Conservation (phyloP, 2,113 vertebrate species). For the Crotalus viridis region DNA sequence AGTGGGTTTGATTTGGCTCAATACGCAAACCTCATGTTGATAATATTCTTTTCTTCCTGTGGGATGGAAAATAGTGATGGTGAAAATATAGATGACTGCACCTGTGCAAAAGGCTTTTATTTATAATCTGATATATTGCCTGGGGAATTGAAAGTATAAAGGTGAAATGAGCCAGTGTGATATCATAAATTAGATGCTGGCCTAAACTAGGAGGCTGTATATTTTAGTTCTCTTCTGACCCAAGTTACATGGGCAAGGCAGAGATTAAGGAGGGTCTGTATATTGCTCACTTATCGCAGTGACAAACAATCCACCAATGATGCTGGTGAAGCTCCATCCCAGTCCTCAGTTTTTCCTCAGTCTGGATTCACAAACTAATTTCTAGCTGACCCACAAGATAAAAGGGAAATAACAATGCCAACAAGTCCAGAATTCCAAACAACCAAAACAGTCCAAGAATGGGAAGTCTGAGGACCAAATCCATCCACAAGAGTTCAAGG, state of each 20-base stretch:
- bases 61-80: neutral
- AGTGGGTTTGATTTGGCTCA: constrained; percentile 23
- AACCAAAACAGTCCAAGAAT: too few relatives aligned
- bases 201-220: neutral
- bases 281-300: neutral
- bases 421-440: too few relatives aligned
- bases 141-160: neutral
- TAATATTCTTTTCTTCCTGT: constrained; percentile 28
- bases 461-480: too few relatives aligned
- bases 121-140: neutral
- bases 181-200: neutral
- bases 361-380: neutral
- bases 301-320: neutral
- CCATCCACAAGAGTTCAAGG: too few relatives aligned
- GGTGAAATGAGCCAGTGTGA: neutral
- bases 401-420: neutral
- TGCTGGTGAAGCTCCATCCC: neutral
- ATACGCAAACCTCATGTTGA: neutral
- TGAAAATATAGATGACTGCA: neutral
- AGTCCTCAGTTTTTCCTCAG: neutral
- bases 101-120: neutral
- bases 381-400: neutral
- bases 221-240: neutral
- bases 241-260: neutral
- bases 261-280: neutral